Evolutionary conservation across 2,113 vertebrate genomes (phyloP), one percentile per base, ranked within the genome.

Genomic region (Calypte anna): DNA sequence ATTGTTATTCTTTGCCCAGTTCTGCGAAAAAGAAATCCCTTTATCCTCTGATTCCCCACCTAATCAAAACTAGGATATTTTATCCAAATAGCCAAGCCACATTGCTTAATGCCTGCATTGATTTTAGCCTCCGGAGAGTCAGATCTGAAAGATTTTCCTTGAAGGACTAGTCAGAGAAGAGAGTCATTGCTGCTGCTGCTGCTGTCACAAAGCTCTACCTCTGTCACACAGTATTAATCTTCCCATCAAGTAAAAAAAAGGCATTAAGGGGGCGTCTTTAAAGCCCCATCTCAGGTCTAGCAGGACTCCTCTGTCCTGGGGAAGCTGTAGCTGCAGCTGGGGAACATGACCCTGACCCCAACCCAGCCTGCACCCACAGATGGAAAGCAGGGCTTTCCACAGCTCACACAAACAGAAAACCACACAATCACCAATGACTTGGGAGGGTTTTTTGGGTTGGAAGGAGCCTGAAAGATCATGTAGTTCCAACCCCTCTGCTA

Each of bases 51-150:
- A 93, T 88, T 97, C 74, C 79, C n/a, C n/a, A 67, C 82, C 89
- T 94, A 82, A 95, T 95, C 91, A 91, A 82, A 95, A 82, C 51
- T 27, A 93, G 74, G 48, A 62, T 57, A 10, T 74, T 88, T 88
- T 69, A 77, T 10, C 22, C 77, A 91, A 76, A 95, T 57, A 90
- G 91, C 55, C 58, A 91, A 96, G 38, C 14, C 57, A 12, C 0
- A 0, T 4, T 75, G 51, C 92, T 94, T 96, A 87, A 86, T 4
- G 68, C 79, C 64, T 11, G 13, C 83, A 86, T 51, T 68, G 73
- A 91, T 87, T 77, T 72, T 83, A 84, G 62, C 40, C 75, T 77
- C 59, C 1, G 1, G 69, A 87, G 48, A 90, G 78, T 43, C 57
- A 95, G 55, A 72, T 82, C n/a, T 68, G 54, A 69, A 91, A 96